Conservation (phyloP, 2,797 vertebrate genomes). For the Microcaecilia unicolor region DNA sequence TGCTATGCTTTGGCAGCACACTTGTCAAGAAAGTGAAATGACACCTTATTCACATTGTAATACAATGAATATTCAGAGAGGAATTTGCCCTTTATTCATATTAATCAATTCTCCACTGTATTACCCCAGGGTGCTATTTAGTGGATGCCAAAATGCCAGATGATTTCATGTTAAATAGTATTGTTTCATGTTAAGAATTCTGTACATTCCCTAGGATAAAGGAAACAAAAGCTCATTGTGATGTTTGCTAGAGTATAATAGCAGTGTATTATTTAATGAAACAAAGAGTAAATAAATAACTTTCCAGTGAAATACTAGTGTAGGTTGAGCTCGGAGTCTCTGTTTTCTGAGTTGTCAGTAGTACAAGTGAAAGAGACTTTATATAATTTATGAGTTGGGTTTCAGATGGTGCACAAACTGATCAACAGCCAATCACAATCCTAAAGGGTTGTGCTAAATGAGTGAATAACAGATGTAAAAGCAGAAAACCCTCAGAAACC, state of each 20-base stretch:
- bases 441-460: too few relatives aligned
- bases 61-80: conserved; percentile 28
- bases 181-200: conserved; percentile 12
- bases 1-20: conserved; percentile 10
- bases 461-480: too few relatives aligned
- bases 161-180: conserved; percentile 7
- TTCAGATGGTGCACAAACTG: too few relatives aligned
- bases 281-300: too few relatives aligned
- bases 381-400: too few relatives aligned
- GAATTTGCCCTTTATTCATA: conserved; percentile 18
- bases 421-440: too few relatives aligned
- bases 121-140: conserved; percentile 12
- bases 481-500: too few relatives aligned
- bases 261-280: conserved; percentile 14
- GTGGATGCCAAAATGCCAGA: conserved; percentile 5
- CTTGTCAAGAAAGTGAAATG: conserved; percentile 38
- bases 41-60: conserved; percentile 25
- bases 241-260: conserved; percentile 1
- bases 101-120: conserved; percentile 23
- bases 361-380: too few relatives aligned
- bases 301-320: too few relatives aligned
- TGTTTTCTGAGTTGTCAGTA: too few relatives aligned
- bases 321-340: too few relatives aligned
- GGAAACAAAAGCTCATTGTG: neutral
- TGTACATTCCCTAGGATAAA: conserved; percentile 4